phyloP scores from a whole-genome alignment of 2,888 invertebrate species.

The Aspidapion aeneum region DNA sequence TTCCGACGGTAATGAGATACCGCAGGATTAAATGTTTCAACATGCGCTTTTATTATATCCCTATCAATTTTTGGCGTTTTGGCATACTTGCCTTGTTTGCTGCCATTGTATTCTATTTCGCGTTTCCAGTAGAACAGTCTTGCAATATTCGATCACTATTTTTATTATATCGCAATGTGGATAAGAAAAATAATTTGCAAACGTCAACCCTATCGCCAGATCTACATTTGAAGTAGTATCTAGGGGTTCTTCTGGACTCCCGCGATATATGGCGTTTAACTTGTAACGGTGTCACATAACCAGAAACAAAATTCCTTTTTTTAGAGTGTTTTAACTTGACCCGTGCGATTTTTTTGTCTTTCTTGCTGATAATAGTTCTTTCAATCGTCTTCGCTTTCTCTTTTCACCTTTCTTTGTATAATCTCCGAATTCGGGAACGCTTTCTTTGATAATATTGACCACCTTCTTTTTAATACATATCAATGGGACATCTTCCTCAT shows the following conservation, averaged over 20 bases:
- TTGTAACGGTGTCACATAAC: background rate
- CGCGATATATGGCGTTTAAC: background rate
- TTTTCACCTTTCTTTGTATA: background rate
- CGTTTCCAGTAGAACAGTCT: background rate
- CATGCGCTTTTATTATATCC: constrained; percentile 16
- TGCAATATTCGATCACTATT: background rate
- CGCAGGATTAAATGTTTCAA: constrained; percentile 13
- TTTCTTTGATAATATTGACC: background rate
- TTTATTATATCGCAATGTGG: background rate
- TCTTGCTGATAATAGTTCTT: background rate
- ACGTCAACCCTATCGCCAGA: background rate
- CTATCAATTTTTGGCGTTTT: background rate
- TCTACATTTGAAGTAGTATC: background rate
- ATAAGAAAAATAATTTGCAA: background rate
- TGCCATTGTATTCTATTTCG: too few relatives aligned
- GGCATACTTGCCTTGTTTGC: too few relatives aligned
- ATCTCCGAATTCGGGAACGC: background rate
- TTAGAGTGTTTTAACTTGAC: background rate
- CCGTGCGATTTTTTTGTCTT: background rate
- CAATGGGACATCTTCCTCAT: constrained; percentile 3
- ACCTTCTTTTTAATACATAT: background rate
- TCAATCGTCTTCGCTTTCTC: background rate
- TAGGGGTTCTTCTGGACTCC: background rate
- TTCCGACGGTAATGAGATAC: constrained; percentile 14
- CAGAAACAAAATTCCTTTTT: background rate